Evolutionary conservation across 2,888 invertebrate species (phyloP).

Genomic region (Acanthacorydalis orientalis): DNA sequence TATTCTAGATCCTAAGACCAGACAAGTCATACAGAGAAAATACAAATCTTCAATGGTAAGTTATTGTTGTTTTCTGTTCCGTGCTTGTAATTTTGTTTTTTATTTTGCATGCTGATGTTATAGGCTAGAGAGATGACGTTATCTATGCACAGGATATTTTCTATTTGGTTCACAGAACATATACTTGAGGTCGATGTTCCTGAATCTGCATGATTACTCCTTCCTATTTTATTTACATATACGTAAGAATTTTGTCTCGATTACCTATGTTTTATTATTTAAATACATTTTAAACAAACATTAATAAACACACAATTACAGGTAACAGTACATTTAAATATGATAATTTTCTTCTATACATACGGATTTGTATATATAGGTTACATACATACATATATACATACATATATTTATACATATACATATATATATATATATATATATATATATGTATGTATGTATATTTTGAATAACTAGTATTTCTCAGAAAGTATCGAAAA

Average conservation of each 20-base stretch:
- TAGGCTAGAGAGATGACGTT: constrained; percentile 62
- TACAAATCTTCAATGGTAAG: constrained; percentile 98
- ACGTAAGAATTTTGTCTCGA: constrained; percentile 9
- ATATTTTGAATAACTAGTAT: too few species aligned
- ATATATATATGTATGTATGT: too few species aligned
- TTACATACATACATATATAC: too few species aligned
- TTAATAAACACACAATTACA: too few species aligned
- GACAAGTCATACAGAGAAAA: constrained; percentile 89
- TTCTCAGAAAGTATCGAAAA: too few species aligned
- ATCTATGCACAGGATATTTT: constrained; percentile 64
- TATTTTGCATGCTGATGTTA: constrained; percentile 29
- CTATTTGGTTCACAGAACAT: constrained; percentile 42
- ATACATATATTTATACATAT: too few species aligned
- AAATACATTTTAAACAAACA: not conserved
- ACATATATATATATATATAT: too few species aligned
- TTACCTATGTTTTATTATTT: constrained; percentile 11
- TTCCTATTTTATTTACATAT: not conserved
- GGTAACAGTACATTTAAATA: too few species aligned
- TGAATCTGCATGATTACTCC: constrained; percentile 14
- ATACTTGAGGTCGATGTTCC: constrained; percentile 9
- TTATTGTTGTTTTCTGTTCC: constrained; percentile 12
- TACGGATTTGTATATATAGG: too few species aligned
- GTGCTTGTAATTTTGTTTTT: constrained; percentile 6
- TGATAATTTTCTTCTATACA: too few species aligned
- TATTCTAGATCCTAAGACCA: constrained; percentile 88